Percentiles rank a stretch among this genome's conserved stretches.
These are phyloP conservation scores for Aplysina aerophoba DNA, from an alignment of 37 sponge, comb jelly and placozoan species.

Conservation along the genomic window DNA sequence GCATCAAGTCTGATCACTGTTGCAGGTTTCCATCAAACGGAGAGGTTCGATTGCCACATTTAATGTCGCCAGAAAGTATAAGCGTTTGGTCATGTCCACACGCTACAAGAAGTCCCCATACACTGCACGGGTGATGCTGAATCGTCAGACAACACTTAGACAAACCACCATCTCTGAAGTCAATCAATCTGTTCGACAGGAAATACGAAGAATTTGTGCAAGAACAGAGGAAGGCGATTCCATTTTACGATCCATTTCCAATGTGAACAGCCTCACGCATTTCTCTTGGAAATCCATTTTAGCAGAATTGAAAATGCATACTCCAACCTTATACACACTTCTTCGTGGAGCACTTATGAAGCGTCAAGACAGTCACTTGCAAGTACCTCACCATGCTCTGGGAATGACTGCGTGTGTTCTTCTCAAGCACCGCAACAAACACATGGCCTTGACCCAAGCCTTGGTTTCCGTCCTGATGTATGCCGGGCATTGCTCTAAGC, in stretches of 20 bases:
- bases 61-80: not conserved
- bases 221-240: not conserved
- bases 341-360: not conserved
- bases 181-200: not conserved
- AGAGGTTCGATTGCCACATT: no score
- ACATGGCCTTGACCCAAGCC: constrained; percentile 18
- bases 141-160: not conserved
- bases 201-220: constrained; percentile 6
- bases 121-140: constrained; percentile 18
- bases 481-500: constrained; percentile 47
- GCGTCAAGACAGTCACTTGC: no score
- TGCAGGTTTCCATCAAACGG: no score
- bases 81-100: constrained; percentile 22
- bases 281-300: not conserved
- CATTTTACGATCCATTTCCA: not conserved
- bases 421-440: constrained; percentile 19
- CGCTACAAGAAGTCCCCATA: constrained; percentile 44
- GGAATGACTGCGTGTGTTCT: constrained; percentile 27
- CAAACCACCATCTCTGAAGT: constrained; percentile 23
- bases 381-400: not conserved
- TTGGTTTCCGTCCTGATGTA: constrained; percentile 24
- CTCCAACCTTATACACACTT: constrained; percentile 17
- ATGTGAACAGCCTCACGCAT: not conserved
- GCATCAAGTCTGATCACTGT: no score
- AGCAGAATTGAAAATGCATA: constrained; percentile 14